phyloP scores from a whole-genome alignment of 2,888 invertebrate genomes.

The Diabrotica balteata region DNA sequence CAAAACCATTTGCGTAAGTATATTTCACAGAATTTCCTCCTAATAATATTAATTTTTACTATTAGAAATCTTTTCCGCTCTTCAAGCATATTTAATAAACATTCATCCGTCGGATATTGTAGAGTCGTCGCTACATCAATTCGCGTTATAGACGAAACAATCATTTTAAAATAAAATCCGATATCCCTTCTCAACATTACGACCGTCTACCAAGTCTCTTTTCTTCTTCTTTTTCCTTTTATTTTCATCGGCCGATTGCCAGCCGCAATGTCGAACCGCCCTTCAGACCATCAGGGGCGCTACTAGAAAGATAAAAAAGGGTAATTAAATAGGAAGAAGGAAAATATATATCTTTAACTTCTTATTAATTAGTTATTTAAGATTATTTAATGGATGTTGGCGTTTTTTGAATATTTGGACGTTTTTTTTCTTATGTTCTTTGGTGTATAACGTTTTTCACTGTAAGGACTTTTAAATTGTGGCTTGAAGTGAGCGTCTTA shows the following conservation, averaged over 20 bases:
- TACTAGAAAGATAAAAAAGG: background rate
- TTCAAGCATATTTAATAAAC: too few relatives aligned
- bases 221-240: constrained; percentile 10
- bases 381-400: too few relatives aligned
- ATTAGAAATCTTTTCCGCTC: too few relatives aligned
- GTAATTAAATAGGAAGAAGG: background rate
- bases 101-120: background rate
- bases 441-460: too few relatives aligned
- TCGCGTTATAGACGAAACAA: constrained; percentile 4
- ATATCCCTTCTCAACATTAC: constrained; percentile 7
- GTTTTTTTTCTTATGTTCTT: too few relatives aligned
- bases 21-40: too few relatives aligned
- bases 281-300: background rate
- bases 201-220: constrained; percentile 16
- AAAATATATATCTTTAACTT: background rate
- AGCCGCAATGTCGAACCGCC: constrained; percentile 11
- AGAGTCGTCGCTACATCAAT: constrained; percentile 1
- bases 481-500: too few relatives aligned
- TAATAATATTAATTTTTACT: too few relatives aligned
- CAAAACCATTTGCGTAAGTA: too few relatives aligned
- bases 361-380: too few relatives aligned
- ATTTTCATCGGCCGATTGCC: constrained; percentile 11
- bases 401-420: too few relatives aligned
- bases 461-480: too few relatives aligned
- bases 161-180: constrained; percentile 14